Conservation (phyloP, 2,888 invertebrate genomes). For the Odontocerum albicorne region DNA sequence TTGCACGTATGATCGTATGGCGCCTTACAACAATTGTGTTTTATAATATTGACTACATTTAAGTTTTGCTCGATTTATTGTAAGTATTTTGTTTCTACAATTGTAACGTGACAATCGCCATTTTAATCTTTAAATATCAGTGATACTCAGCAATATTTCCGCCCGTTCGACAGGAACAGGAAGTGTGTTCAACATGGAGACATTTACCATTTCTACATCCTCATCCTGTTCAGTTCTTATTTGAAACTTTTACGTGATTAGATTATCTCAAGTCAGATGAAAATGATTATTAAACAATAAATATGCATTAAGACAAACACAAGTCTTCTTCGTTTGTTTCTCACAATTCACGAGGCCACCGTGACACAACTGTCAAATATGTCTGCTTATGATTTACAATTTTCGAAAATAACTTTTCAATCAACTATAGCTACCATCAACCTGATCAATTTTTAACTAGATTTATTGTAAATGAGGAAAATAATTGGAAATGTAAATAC, state of each 20-base stretch:
- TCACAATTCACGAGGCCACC: not conserved
- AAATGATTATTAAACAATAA: not conserved
- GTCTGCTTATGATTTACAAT: not conserved
- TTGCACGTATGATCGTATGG: conserved; percentile 3
- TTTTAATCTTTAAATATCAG: not conserved
- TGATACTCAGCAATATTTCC: conserved; percentile 43
- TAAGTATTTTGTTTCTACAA: conserved; percentile 10
- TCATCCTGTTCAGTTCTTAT: conserved; percentile 46
- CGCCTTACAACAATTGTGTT: not conserved
- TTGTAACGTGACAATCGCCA: not conserved
- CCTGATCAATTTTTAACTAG: too few relatives aligned
- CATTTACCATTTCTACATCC: conserved; percentile 47
- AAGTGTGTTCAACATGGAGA: conserved; percentile 58
- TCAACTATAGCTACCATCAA: not conserved
- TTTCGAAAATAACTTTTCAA: not conserved
- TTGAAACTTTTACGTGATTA: conserved; percentile 23
- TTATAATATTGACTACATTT: conserved; percentile 7
- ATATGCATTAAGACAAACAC: not conserved
- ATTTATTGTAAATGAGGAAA: too few relatives aligned
- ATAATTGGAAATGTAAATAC: too few relatives aligned
- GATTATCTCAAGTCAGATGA: conserved; percentile 4
- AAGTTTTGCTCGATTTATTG: conserved; percentile 10
- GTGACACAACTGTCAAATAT: not conserved
- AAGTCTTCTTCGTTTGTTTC: not conserved
- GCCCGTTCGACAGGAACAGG: conserved; percentile 62